Evolutionary conservation across 2,888 invertebrate genomes (phyloP), one percentile per base, ranked within the genome.

Genomic region (Caenorhabditis afra): DNA sequence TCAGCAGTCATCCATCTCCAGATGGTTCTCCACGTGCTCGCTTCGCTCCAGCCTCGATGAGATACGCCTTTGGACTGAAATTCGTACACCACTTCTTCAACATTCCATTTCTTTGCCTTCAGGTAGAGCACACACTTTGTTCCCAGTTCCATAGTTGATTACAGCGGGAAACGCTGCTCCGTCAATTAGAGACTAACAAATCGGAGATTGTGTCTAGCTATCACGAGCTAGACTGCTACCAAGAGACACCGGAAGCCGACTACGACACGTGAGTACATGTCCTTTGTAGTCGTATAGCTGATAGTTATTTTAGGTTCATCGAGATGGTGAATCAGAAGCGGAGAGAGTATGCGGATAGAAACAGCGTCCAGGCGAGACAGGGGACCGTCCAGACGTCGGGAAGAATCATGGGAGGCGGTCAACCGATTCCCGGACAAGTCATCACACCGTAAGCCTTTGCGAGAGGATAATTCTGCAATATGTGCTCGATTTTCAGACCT

Each of bases 71-170:
- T 91, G 97, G 97, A 3, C 92, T 97, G 67, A 94, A 95, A 90
- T 93, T 95, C 80, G 92, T 97, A 62, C 96, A 97, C 92, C 95
- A 95, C 91, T 97, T 97, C 92, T 94, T 97, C 90, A 96, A 96
- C 91, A 93, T 97, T 73, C 97, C 97, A 64, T 97, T 97, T 91
- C 92, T 97, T 62, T 94, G 95, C 90, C 92, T 97, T 37, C 97
- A 97, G 92, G 80, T 82, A 58, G 20, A 41, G 5, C 14, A 52
- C 22, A 18, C 22, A 22, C 20, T 35, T 57, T 22, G 8, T 10
- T 29, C 5, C 20, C 22, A 1, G 35, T 20, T 22, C 1, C 10
- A 35, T 10, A 5, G 16, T 8, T 16, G 18, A 45, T 66, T 79
- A 65, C 61, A 83, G 79, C 62, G 73, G n/a, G 81, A 81, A 55